Percentiles rank a stretch among this genome's conserved stretches.
phyloP scores from a whole-genome alignment of 1,140 invertebrate genomes.

The Drosophila repletoides region DNA sequence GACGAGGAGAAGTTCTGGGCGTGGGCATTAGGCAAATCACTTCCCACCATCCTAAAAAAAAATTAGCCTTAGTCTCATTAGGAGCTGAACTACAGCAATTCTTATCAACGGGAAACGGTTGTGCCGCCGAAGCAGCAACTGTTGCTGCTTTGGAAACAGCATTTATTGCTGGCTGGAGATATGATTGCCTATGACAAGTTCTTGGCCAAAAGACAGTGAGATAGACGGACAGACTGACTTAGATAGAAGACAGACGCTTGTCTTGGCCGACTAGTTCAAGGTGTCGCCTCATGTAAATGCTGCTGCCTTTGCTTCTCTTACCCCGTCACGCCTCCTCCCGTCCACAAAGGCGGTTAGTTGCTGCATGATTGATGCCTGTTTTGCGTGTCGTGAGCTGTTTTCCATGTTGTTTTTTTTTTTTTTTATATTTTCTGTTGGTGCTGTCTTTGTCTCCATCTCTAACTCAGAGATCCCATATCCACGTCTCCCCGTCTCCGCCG shows the following conservation, averaged over 20 bases:
- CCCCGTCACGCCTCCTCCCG: background rate
- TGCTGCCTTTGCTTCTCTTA: background rate
- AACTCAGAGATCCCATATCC: constrained; percentile 1
- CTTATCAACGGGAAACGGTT: constrained; percentile 58
- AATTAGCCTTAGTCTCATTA: constrained; percentile 74
- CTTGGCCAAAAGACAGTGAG: constrained; percentile 19
- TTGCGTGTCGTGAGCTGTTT: constrained; percentile 66
- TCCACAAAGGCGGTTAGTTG: constrained; percentile 53
- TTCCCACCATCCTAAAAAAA: constrained; percentile 51
- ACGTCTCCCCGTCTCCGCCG: background rate
- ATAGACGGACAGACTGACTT: background rate
- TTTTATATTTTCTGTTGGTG: constrained; percentile 50
- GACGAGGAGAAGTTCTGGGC: constrained; percentile 3
- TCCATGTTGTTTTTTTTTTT: constrained; percentile 27
- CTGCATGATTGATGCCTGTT: constrained; percentile 80
- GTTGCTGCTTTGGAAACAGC: background rate
- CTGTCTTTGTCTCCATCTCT: constrained; percentile 38
- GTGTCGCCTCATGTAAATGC: constrained; percentile 48
- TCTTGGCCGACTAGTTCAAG: constrained; percentile 46
- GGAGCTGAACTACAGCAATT: constrained; percentile 17
- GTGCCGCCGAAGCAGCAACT: background rate
- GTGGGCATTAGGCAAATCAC: constrained; percentile 36
- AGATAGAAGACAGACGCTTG: constrained; percentile 18
- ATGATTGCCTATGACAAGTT: constrained; percentile 73
- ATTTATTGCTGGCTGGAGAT: constrained; percentile 43